Base-by-base conservation (phyloP, 2,888 invertebrate species). In the Eubasilissa splendida region DNA sequence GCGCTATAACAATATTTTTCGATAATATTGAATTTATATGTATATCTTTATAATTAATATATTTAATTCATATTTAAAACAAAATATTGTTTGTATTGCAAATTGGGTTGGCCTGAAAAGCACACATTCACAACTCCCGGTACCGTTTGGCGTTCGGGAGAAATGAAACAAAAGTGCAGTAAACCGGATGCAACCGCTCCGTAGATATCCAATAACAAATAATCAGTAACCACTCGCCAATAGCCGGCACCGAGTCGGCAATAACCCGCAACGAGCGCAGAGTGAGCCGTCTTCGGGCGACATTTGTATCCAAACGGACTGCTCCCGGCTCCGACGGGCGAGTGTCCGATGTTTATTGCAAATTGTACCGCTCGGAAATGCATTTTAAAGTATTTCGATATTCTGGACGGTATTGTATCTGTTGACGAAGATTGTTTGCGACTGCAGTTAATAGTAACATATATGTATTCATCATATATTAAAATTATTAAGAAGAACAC, bases 341-440 rank as follows among this genome's bases (percentile, higher is more conserved):
- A 11, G 66, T 54, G 66, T 66, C 54, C 76, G 66, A 66, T 71
- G 80, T 82, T 82, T 80, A 82, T 75, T 82, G 82, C 80, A 82
- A 80, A 82, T 82, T 80, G 82, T 58, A 60, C 75, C 76, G 80
- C 66, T 75, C 58, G 56, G 58, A 76, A 82, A 80, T 80, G 82
- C 82, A 80, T 66, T 68, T 66, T 8, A 42, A 66, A 66, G 66
- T 66, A 33, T 68, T 63, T 63, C 63, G 22, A 31, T 63, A 63
- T 68, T 68, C 52, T 42, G 52, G 66, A 68, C 50, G 52, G 8
- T 14, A 68, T 12, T 50, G 66, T 50, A 68, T 68, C 66, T 63
- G 31, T 63, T 31, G 33, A 63, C 63, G 42, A 4, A 42, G 42
- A 42, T 42, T 42, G 42, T 42, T 42, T 42, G 42, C 42, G 42